These are phyloP conservation scores for Phenganax subtilis DNA, from an alignment of 92 coral and sea anemone species.

Conservation along the genomic window DNA sequence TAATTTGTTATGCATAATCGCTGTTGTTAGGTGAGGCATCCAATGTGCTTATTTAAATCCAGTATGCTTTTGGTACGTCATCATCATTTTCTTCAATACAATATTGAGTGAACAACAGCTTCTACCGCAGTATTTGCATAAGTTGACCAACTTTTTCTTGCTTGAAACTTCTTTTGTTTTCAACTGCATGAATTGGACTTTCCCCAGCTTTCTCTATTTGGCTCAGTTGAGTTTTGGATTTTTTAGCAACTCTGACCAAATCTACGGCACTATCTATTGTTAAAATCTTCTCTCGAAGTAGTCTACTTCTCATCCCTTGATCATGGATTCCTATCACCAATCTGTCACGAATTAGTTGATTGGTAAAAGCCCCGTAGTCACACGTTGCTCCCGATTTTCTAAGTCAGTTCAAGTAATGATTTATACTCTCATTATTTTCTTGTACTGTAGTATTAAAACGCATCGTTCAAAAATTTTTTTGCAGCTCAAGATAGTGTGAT, in stretches of 20 bases:
- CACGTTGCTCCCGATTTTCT: constrained; percentile 54
- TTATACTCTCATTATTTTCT: constrained; percentile 45
- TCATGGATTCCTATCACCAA: constrained; percentile 47
- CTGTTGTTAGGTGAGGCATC: no score
- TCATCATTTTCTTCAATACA: no score
- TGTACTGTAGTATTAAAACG: constrained; percentile 46
- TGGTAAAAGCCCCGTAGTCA: constrained; percentile 52
- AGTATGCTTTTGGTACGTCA: no score
- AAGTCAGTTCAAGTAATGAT: constrained; percentile 45
- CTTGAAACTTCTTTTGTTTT: constrained; percentile 7
- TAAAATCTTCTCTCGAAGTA: constrained; percentile 48
- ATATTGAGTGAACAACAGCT: not conserved
- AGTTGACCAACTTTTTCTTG: not conserved
- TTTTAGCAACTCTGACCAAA: constrained; percentile 51
- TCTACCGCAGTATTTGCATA: constrained; percentile 42
- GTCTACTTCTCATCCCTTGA: constrained; percentile 40
- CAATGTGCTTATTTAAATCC: no score
- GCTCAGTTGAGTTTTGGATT: constrained; percentile 42
- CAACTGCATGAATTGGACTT: constrained; percentile 29
- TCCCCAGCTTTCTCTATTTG: constrained; percentile 40
- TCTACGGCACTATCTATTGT: not conserved
- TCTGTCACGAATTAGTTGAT: constrained; percentile 52
- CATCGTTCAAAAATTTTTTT: constrained; percentile 56
- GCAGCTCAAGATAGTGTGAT: constrained; percentile 47
- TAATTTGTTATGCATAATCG: no score